Evolutionary conservation across 2,888 invertebrate genomes (phyloP).

Genomic region (Drosophila quasianomalipes): DNA sequence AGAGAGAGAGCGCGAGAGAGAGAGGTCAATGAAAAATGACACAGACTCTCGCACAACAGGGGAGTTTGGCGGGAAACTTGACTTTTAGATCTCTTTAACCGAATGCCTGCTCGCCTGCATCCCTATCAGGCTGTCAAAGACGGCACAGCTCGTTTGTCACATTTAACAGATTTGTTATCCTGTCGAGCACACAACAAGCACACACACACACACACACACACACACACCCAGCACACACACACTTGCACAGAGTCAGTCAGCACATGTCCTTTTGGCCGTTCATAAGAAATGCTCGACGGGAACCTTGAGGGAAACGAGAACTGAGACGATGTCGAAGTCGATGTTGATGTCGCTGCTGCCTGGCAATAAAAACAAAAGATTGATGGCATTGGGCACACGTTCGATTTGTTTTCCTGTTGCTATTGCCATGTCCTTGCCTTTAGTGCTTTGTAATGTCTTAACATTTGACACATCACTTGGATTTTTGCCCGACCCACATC

Average conservation of each 20-base stretch:
- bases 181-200: conserved; percentile 81
- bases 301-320: conserved; percentile 45
- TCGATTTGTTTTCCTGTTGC: conserved; percentile 82
- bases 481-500: conserved; percentile 61
- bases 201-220: conserved; percentile 51
- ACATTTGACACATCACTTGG: conserved; percentile 84
- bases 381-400: conserved; percentile 82
- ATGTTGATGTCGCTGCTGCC: conserved; percentile 33
- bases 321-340: conserved; percentile 21
- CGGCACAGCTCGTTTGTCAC: conserved; percentile 84
- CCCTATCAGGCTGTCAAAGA: conserved; percentile 67
- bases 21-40: conserved; percentile 76
- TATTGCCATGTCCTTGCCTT: conserved; percentile 69
- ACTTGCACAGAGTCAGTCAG: conserved; percentile 27
- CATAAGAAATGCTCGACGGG: conserved; percentile 67
- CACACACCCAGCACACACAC: conserved; percentile 20
- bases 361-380: conserved; percentile 82
- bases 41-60: conserved; percentile 30
- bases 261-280: conserved; percentile 59
- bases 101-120: conserved; percentile 29
- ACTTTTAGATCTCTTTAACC: conserved; percentile 51
- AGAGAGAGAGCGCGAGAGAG: conserved; percentile 20
- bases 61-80: conserved; percentile 61
- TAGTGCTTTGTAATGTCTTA: conserved; percentile 84
- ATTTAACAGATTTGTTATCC: conserved; percentile 85